These are phyloP conservation scores for Calliopum simillimum DNA, from an alignment of 2,888 invertebrate genomes.

Conservation along the genomic window DNA sequence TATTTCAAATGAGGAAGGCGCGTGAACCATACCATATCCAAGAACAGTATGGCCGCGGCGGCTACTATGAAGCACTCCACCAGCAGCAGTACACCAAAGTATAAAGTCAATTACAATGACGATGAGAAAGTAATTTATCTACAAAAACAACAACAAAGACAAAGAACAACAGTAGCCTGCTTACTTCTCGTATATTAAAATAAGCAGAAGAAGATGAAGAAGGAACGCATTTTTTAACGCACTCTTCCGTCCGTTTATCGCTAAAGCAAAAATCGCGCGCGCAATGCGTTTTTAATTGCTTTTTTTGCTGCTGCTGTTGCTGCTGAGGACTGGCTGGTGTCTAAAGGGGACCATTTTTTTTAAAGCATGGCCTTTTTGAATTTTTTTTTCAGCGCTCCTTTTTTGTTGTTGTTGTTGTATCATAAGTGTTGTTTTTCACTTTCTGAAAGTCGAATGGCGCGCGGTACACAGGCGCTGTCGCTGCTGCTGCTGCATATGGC, in stretches of 20 bases:
- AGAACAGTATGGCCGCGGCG: neutral
- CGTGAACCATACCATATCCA: neutral
- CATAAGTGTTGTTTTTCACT: neutral
- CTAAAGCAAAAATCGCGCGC: constrained; percentile 42
- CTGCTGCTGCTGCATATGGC: neutral
- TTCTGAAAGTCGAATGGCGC: neutral
- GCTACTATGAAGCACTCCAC: neutral
- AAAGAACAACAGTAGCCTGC: neutral
- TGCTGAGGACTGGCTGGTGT: neutral
- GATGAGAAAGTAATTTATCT: constrained; percentile 7
- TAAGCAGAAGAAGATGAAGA: neutral
- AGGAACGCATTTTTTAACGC: constrained; percentile 14
- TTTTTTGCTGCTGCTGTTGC: constrained; percentile 31
- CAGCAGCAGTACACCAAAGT: neutral
- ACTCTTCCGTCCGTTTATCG: constrained; percentile 34
- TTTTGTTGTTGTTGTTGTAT: neutral
- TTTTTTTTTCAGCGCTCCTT: neutral
- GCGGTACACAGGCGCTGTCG: no score
- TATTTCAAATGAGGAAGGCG: constrained; percentile 36
- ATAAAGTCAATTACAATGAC: neutral
- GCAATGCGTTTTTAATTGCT: constrained; percentile 51
- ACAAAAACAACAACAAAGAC: neutral
- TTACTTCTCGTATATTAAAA: neutral
- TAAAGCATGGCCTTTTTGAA: no score
- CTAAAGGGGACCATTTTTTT: no score